A percentile compares a stretch with the other conserved stretches of the same genome.
phyloP scores from a whole-genome alignment of 2,113 vertebrate species.

The Odontesthes bonariensis region DNA sequence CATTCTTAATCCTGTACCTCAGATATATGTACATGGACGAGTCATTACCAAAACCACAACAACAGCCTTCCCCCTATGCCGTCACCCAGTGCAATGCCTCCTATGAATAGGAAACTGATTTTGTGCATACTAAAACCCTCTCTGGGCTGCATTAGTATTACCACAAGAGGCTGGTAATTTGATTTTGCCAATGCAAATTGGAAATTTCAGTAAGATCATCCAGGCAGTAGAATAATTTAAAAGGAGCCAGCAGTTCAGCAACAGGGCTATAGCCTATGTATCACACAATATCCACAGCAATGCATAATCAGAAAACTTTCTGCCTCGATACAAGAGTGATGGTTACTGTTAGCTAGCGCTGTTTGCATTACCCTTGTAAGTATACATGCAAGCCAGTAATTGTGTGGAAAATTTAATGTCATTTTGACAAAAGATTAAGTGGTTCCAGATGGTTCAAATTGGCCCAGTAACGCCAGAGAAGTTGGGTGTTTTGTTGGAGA shows the following conservation, averaged over 20 bases:
- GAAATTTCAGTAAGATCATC: slow-evolving; percentile 57
- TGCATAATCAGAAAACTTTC: slow-evolving; percentile 5
- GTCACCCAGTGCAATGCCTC: slow-evolving; percentile 11
- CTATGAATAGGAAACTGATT: slow-evolving; percentile 41
- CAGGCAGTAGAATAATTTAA: slow-evolving; percentile 57
- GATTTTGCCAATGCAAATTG: slow-evolving; percentile 62
- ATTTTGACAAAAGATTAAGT: slow-evolving; percentile 22
- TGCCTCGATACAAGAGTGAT: background rate
- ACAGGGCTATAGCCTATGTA: slow-evolving; percentile 6
- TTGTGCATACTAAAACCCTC: slow-evolving; percentile 30
- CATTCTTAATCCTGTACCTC: background rate
- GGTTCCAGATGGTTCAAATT: slow-evolving; percentile 18
- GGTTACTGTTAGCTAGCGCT: background rate
- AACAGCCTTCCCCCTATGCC: slow-evolving; percentile 24
- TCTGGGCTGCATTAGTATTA: slow-evolving; percentile 49
- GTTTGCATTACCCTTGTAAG: slow-evolving; percentile 3
- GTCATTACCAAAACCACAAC: slow-evolving; percentile 2
- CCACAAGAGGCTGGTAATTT: slow-evolving; percentile 54
- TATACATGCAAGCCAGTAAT: background rate
- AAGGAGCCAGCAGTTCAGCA: slow-evolving; percentile 34
- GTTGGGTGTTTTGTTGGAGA: background rate
- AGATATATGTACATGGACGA: background rate
- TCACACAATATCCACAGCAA: background rate
- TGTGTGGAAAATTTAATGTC: slow-evolving; percentile 8
- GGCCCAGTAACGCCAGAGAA: slow-evolving; percentile 6